phyloP scores from a whole-genome alignment of 2,797 vertebrate genomes.

The Epinephelus malabaricus region DNA sequence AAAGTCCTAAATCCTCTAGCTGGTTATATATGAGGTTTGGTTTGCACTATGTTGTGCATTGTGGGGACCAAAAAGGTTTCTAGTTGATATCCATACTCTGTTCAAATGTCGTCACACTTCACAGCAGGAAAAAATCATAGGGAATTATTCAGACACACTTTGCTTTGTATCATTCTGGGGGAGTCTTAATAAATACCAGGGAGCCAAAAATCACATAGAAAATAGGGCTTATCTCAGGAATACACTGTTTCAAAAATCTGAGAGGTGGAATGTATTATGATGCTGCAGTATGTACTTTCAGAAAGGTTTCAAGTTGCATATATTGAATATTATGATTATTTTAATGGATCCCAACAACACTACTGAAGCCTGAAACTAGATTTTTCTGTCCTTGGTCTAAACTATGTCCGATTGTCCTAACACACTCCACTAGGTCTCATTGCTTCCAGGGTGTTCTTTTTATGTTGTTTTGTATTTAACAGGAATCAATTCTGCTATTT shows the following conservation, averaged over 20 bases:
- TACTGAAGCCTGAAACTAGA: slow-evolving; percentile 40
- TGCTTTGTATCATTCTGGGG: slow-evolving; percentile 26
- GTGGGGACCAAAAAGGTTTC: neutral
- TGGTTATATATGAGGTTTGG: slow-evolving; percentile 2
- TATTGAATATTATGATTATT: slow-evolving; percentile 23
- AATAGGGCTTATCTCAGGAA: slow-evolving; percentile 71
- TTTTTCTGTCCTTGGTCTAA: slow-evolving; percentile 12
- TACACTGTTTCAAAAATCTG: slow-evolving; percentile 39
- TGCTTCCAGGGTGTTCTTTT: slow-evolving; percentile 18
- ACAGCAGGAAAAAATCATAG: neutral
- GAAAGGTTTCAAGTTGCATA: slow-evolving; percentile 16
- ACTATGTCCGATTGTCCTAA: neutral
- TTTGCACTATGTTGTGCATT: slow-evolving; percentile 8
- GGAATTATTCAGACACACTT: neutral
- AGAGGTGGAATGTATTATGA: slow-evolving; percentile 24
- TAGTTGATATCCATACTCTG: neutral
- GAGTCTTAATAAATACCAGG: slow-evolving; percentile 24
- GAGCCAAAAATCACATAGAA: slow-evolving; percentile 32
- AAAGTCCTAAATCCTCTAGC: neutral
- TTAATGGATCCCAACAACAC: slow-evolving; percentile 2
- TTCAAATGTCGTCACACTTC: neutral
- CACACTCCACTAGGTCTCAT: neutral
- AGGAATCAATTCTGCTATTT: slow-evolving; percentile 2
- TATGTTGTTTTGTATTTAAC: slow-evolving; percentile 12
- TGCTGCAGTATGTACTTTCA: slow-evolving; percentile 52